These are phyloP conservation scores for Valencia hispanica DNA, from an alignment of 2,797 vertebrate species.

Conservation along the genomic window DNA sequence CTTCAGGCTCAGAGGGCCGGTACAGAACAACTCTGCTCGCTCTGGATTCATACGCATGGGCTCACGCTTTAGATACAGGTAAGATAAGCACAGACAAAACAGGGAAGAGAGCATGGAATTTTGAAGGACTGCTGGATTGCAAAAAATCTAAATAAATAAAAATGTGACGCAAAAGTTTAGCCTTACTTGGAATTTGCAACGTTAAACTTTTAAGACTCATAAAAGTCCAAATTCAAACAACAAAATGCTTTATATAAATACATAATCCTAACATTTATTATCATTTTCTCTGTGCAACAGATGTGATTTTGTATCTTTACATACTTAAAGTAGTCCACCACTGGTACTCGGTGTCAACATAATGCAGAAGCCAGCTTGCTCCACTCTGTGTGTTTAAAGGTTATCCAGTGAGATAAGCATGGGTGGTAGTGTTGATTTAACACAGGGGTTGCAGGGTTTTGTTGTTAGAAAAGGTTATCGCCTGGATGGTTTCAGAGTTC, in stretches of 20 bases:
- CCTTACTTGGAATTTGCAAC: neutral
- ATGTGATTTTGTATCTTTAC: constrained; percentile 16
- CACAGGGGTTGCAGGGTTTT: constrained; percentile 69
- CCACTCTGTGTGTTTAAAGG: constrained; percentile 66
- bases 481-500: constrained; percentile 60
- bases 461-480: constrained; percentile 62
- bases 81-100: neutral
- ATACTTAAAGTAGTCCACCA: constrained; percentile 31
- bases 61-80: constrained; percentile 98
- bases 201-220: neutral
- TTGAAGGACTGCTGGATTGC: neutral
- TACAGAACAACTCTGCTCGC: constrained; percentile 89
- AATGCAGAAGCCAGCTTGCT: constrained; percentile 30
- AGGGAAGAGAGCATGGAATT: neutral
- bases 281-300: constrained; percentile 27
- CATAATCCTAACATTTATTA: neutral
- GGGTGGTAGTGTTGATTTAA: constrained; percentile 63
- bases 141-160: neutral
- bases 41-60: constrained; percentile 95
- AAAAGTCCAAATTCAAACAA: neutral
- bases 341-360: constrained; percentile 39
- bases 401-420: constrained; percentile 63
- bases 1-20: constrained; percentile 94
- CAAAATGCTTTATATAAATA: too few relatives aligned
- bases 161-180: neutral